A percentile compares a stretch with the other conserved stretches of the same genome.
These are phyloP conservation scores for Leucophenga varia DNA, from an alignment of 1,140 invertebrate genomes.

Conservation along the genomic window DNA sequence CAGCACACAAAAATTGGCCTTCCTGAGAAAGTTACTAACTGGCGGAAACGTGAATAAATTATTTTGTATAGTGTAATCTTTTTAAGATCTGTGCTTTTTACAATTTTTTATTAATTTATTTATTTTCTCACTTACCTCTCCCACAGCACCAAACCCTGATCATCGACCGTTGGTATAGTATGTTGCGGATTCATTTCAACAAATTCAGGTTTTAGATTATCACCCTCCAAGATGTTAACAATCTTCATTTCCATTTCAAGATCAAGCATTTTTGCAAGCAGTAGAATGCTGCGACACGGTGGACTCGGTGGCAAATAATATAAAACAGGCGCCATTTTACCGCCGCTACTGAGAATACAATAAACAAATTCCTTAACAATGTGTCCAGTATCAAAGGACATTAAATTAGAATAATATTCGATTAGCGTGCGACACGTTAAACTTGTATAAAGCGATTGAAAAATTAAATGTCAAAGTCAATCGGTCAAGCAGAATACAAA, in stretches of 20 bases:
- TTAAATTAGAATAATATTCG: slow-evolving; percentile 2
- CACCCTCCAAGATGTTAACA: slow-evolving; percentile 59
- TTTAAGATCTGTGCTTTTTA: neutral
- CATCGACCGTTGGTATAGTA: slow-evolving; percentile 69
- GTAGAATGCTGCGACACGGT: slow-evolving; percentile 60
- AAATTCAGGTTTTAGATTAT: slow-evolving; percentile 60
- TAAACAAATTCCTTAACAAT: slow-evolving; percentile 56
- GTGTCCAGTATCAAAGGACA: slow-evolving; percentile 33
- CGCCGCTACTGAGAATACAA: slow-evolving; percentile 52
- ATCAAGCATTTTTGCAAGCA: slow-evolving; percentile 60
- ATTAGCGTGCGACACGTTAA: too few species aligned
- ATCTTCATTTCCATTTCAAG: slow-evolving; percentile 60
- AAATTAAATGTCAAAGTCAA: too few species aligned
- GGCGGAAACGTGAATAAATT: too few species aligned
- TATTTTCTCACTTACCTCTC: slow-evolving; percentile 58
- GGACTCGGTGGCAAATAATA: slow-evolving; percentile 62
- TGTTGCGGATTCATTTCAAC: slow-evolving; percentile 66
- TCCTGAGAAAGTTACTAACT: too few species aligned
- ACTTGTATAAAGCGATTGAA: too few species aligned
- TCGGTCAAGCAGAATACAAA: too few species aligned
- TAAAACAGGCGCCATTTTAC: slow-evolving; percentile 61
- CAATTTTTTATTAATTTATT: neutral
- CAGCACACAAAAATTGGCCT: too few species aligned
- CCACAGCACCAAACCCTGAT: slow-evolving; percentile 65
- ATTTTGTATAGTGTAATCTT: neutral